phyloP scores from a whole-genome alignment of 2,888 invertebrate species.

The Chrysotoxum bicinctum region DNA sequence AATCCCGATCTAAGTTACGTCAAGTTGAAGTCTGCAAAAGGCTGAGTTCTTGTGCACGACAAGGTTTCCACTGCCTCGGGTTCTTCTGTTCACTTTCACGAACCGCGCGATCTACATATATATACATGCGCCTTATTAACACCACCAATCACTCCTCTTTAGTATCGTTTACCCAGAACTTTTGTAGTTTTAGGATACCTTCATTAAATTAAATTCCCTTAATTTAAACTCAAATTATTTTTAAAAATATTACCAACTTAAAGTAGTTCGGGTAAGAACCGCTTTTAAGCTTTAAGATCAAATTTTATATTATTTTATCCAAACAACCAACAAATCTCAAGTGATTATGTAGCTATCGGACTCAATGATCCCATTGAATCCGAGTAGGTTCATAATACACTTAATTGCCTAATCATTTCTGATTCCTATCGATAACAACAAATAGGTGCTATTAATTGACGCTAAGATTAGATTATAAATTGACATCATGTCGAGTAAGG shows the following conservation, averaged over 20 bases:
- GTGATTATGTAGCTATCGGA: neutral
- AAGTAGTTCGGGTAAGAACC: constrained; percentile 1
- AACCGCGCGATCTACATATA: no score
- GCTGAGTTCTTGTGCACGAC: no score
- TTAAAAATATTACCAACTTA: neutral
- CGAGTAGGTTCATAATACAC: neutral
- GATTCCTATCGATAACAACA: constrained; percentile 44
- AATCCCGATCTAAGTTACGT: no score
- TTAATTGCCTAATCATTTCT: constrained; percentile 30
- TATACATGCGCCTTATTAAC: no score
- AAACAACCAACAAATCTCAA: neutral
- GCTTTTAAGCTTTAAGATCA: neutral
- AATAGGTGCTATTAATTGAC: constrained; percentile 47
- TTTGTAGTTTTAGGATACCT: no score
- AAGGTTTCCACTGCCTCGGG: no score
- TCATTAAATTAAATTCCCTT: neutral
- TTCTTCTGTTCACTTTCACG: no score
- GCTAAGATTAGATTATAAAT: constrained; percentile 43
- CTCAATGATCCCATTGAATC: neutral
- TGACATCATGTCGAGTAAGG: constrained; percentile 25
- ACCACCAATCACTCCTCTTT: no score
- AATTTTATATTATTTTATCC: neutral
- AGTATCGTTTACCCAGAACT: no score
- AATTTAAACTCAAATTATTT: neutral
- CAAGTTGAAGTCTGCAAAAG: no score